Evolutionary conservation across 2,113 vertebrate genomes (phyloP), one percentile per base, ranked within the genome.

Genomic region (Cavia aperea): DNA sequence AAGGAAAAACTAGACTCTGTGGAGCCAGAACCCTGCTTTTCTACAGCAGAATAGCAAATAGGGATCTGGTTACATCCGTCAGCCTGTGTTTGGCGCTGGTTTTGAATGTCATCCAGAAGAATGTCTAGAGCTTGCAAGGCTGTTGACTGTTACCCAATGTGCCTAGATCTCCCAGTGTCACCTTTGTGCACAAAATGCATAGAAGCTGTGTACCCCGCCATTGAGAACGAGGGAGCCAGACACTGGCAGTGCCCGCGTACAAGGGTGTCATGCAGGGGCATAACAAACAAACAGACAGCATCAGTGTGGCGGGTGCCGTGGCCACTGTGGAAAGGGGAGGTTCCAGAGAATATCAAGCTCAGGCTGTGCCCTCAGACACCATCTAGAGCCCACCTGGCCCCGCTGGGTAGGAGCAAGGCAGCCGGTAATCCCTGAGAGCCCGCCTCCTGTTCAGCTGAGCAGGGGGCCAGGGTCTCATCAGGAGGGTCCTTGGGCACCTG

Each of bases 41-140:
- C 16, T 70, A 15, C 24, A 86, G 19, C 19, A 60, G 85, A n/a
- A 82, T 65, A 81, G 66, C n/a, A 79, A 63, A 18, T 58, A 36
- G 68, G 63, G 93, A 63, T 65, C 13, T 86, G 63, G 63, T 19
- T 33, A 60, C 3, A 10, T 68, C n/a, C 58, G 10, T 78, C 60
- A 33, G 4, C 90, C 43, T 79, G 19, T 79, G 49, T 51, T 51
- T 46, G 73, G n/a, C 19, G 5, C 49, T 88, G 26, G 15, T 29
- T 88, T 92, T 90, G 51, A 93, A 82, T 65, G 24, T 92, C 93
- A 60, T 75, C 21, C 9, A 46, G 62, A 26, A 82, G n/a, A 81
- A 65, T 13, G 29, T 72, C 1, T 72, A 49, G 46, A 63, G 31
- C 39, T 13, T 66, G 49, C 7, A 56, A 26, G 54, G 31, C 58